Evolutionary conservation across 2,888 invertebrate genomes (phyloP).

Genomic region (Dione juno): DNA sequence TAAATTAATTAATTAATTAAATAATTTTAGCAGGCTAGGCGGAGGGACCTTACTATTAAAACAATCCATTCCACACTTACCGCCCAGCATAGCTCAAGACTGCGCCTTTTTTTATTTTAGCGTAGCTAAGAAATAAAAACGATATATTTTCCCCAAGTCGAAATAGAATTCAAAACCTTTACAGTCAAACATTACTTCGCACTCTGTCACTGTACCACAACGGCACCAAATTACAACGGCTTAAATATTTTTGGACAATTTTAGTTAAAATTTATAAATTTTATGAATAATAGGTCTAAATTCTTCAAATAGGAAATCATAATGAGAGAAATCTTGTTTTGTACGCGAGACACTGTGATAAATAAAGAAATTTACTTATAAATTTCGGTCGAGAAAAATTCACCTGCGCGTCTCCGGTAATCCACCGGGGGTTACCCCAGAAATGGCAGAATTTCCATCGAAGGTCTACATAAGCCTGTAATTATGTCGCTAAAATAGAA

Average conservation of each 20-base stretch:
- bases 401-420: slow-evolving; percentile 45
- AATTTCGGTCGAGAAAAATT: slow-evolving; percentile 38
- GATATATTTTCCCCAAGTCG: too few species aligned
- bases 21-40: too few species aligned
- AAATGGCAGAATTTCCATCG: slow-evolving; percentile 46
- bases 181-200: too few species aligned
- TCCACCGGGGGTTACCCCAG: slow-evolving; percentile 43
- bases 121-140: too few species aligned
- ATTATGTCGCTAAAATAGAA: slow-evolving; percentile 60
- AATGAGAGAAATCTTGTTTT: slow-evolving; percentile 18
- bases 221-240: too few species aligned
- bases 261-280: not conserved
- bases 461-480: slow-evolving; percentile 56
- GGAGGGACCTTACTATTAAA: too few species aligned
- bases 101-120: too few species aligned
- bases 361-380: slow-evolving; percentile 35
- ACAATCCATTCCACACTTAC: too few species aligned
- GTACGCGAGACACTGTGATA: slow-evolving; percentile 20
- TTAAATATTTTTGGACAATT: not conserved
- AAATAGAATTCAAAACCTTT: too few species aligned
- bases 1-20: too few species aligned
- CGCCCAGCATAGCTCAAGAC: too few species aligned
- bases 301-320: not conserved
- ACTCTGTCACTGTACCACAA: too few species aligned
- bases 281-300: not conserved